These are phyloP conservation scores for Tetranychus cinnabarinus DNA, from an alignment of 1,140 invertebrate species.

Conservation along the genomic window DNA sequence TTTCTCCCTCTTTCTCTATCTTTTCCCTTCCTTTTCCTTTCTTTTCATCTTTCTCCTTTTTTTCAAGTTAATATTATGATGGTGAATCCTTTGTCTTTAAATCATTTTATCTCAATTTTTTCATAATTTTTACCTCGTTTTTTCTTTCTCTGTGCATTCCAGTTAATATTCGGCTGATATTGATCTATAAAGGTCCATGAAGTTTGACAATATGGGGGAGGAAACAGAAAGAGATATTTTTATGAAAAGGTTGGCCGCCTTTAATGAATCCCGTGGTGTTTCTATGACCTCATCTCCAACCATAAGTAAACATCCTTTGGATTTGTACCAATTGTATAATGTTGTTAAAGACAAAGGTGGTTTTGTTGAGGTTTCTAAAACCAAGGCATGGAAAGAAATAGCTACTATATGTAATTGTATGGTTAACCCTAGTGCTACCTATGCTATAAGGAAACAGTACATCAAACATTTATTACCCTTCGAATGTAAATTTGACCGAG, in stretches of 20 bases:
- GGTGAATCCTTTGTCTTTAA: too few species aligned
- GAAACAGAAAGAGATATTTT: slow-evolving; percentile 67
- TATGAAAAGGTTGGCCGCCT: slow-evolving; percentile 70
- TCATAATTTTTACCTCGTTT: too few species aligned
- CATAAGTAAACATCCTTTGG: slow-evolving; percentile 90
- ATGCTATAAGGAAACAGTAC: slow-evolving; percentile 87
- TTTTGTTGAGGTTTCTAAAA: slow-evolving; percentile 91
- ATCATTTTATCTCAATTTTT: too few species aligned
- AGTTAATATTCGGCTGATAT: too few species aligned
- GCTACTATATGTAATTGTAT: slow-evolving; percentile 40
- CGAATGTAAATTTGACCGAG: slow-evolving; percentile 88
- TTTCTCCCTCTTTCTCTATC: too few species aligned
- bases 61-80: too few species aligned
- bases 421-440: slow-evolving; percentile 83
- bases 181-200: too few species aligned
- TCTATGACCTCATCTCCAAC: slow-evolving; percentile 83
- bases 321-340: slow-evolving; percentile 84
- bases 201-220: slow-evolving; percentile 42
- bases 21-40: too few species aligned
- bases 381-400: slow-evolving; percentile 96
- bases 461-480: slow-evolving; percentile 83
- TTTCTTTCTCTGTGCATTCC: too few species aligned
- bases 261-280: slow-evolving; percentile 75
- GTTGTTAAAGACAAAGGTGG: slow-evolving; percentile 84
- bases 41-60: too few species aligned